phyloP scores from a whole-genome alignment of 2,797 vertebrate species.

The Intellagama lesueurii region DNA sequence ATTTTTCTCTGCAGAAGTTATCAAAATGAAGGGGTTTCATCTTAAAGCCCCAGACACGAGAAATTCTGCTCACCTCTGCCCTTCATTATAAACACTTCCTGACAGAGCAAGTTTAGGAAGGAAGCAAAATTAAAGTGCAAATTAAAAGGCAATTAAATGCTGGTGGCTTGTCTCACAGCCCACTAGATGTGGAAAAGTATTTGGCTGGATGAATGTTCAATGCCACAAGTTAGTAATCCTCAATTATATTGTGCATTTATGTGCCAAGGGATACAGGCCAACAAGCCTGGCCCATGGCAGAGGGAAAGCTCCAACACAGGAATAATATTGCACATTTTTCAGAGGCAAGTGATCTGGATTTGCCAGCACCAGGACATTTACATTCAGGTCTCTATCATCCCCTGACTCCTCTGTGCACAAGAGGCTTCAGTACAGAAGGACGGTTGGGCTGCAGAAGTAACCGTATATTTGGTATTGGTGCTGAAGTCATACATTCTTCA shows the following conservation, averaged over 20 bases:
- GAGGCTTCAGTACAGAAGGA: slow-evolving; percentile 36
- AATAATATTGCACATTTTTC: slow-evolving; percentile 52
- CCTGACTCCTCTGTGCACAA: slow-evolving; percentile 40
- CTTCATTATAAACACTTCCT: slow-evolving; percentile 44
- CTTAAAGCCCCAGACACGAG: slow-evolving; percentile 17
- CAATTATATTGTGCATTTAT: slow-evolving; percentile 26
- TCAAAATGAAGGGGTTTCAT: slow-evolving; percentile 39
- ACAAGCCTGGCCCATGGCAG: neutral
- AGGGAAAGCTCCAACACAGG: slow-evolving; percentile 35
- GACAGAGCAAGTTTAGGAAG: slow-evolving; percentile 57
- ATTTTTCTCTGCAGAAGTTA: slow-evolving; percentile 54
- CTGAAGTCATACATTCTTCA: slow-evolving; percentile 42
- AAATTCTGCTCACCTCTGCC: slow-evolving; percentile 26
- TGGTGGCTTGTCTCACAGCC: slow-evolving; percentile 67
- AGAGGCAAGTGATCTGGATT: slow-evolving; percentile 42
- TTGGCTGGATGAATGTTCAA: slow-evolving; percentile 49
- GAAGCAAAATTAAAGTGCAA: slow-evolving; percentile 82
- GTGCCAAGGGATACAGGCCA: slow-evolving; percentile 38
- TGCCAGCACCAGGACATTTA: slow-evolving; percentile 55
- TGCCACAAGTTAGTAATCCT: slow-evolving; percentile 31
- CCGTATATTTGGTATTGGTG: neutral
- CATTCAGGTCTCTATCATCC: slow-evolving; percentile 22
- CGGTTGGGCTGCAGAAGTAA: slow-evolving; percentile 50
- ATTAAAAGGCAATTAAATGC: slow-evolving; percentile 74
- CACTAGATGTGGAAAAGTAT: slow-evolving; percentile 34